Evolutionary conservation across 2,113 vertebrate species (phyloP).

Genomic region (Thunnus thynnus): DNA sequence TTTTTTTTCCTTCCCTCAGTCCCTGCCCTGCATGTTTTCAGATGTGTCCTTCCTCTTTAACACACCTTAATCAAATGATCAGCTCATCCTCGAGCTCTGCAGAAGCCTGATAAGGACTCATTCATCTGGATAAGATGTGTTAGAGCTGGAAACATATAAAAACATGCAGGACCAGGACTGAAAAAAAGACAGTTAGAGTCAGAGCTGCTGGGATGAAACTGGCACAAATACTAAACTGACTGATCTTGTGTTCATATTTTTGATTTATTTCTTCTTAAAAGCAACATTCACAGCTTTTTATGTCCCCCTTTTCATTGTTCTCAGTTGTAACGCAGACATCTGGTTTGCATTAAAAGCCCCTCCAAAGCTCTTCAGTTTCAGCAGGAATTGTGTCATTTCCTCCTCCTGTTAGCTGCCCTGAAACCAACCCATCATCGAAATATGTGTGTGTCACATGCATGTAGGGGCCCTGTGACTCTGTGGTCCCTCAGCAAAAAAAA

Average conservation of each 20-base stretch:
- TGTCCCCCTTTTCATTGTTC: conserved; percentile 23
- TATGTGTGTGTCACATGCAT: conserved; percentile 13
- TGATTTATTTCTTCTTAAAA: neutral
- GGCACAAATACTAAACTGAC: neutral
- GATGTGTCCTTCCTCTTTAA: too few relatives aligned
- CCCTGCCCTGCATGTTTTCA: too few relatives aligned
- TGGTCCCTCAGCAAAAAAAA: neutral
- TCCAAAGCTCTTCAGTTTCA: conserved; percentile 45
- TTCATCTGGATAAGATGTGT: too few relatives aligned
- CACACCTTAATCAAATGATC: too few relatives aligned
- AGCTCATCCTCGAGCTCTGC: too few relatives aligned
- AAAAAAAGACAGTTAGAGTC: too few relatives aligned
- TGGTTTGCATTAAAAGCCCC: conserved; percentile 74
- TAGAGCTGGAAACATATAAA: too few relatives aligned
- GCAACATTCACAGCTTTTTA: neutral
- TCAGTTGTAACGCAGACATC: conserved; percentile 58
- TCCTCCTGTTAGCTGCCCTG: conserved; percentile 32
- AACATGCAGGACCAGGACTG: too few relatives aligned
- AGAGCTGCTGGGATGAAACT: too few relatives aligned
- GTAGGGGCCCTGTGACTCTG: neutral
- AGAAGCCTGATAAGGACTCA: too few relatives aligned
- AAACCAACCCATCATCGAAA: conserved; percentile 20
- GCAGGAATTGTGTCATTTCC: conserved; percentile 78
- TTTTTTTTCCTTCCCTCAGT: too few relatives aligned
- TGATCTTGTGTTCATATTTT: neutral